A percentile compares a stretch with the other conserved stretches of the same genome.
Conservation (phyloP, 1,140 invertebrate species). For the Chelonus insularis region DNA sequence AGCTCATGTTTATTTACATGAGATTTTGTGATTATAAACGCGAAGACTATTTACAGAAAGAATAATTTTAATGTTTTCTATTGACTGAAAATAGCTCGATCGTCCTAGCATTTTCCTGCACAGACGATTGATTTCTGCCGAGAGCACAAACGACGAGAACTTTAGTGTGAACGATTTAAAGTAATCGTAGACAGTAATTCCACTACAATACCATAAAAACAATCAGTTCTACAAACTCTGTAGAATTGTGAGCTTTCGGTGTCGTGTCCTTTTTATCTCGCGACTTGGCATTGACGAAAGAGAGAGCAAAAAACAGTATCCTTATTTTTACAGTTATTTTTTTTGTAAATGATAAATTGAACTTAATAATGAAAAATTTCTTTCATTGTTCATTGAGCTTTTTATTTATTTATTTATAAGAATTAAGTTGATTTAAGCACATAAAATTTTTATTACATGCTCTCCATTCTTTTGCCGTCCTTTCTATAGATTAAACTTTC, state of each 20-base stretch:
- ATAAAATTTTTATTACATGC: no score
- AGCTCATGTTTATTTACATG: background rate
- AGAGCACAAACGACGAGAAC: constrained; percentile 19
- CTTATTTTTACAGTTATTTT: constrained; percentile 5
- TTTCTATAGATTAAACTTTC: no score
- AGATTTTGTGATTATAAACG: background rate
- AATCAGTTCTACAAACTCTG: background rate
- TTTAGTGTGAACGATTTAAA: constrained; percentile 12
- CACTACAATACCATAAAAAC: constrained; percentile 32
- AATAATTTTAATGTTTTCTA: background rate
- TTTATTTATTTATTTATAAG: no score
- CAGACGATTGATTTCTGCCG: constrained; percentile 3
- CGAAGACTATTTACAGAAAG: background rate
- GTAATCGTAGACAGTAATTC: constrained; percentile 39
- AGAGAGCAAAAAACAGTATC: background rate
- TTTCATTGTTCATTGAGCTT: no score
- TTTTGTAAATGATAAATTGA: background rate
- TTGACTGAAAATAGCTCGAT: constrained; percentile 3
- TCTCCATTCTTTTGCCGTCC: no score
- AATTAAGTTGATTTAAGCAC: no score
- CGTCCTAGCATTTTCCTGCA: background rate
- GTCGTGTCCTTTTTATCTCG: constrained; percentile 3
- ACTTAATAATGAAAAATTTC: no score
- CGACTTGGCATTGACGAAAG: constrained; percentile 1
- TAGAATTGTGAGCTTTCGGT: constrained; percentile 2